Conservation (phyloP, 2,888 invertebrate species). For the Frankliniella intonsa region DNA sequence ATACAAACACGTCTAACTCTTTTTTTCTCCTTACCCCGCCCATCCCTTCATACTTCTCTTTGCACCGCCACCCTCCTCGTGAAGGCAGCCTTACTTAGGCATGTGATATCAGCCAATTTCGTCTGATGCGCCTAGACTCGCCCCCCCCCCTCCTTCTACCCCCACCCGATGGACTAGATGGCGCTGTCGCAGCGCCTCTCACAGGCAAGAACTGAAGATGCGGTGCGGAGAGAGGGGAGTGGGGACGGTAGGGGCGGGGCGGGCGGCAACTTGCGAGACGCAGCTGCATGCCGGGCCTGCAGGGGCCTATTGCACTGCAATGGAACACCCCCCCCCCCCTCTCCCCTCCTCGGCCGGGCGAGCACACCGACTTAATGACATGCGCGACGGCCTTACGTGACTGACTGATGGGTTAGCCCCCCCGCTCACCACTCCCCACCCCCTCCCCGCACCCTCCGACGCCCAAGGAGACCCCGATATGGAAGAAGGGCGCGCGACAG, state of each 20-base stretch:
- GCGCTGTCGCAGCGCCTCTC: neutral
- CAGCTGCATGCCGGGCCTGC: too few relatives aligned
- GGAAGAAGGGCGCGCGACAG: neutral
- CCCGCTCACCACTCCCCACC: neutral
- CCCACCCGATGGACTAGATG: neutral
- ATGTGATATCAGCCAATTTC: constrained; percentile 21
- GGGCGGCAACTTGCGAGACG: too few relatives aligned
- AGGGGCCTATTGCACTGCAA: too few relatives aligned
- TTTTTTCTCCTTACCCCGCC: too few relatives aligned
- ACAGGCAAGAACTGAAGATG: too few relatives aligned
- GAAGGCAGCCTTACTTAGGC: constrained; percentile 11
- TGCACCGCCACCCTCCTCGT: neutral
- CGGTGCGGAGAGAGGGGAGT: too few relatives aligned
- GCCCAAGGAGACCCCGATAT: neutral
- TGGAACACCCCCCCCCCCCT: too few relatives aligned
- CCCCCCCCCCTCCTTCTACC: neutral
- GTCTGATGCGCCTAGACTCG: neutral
- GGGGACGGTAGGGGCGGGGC: too few relatives aligned
- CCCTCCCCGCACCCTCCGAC: neutral
- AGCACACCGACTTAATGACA: neutral
- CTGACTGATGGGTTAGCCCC: neutral
- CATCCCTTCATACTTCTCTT: neutral
- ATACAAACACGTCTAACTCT: too few relatives aligned
- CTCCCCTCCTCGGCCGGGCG: too few relatives aligned
- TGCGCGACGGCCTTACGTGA: neutral